phyloP scores from a whole-genome alignment of 2,113 vertebrate species.

The Sylvia atricapilla region DNA sequence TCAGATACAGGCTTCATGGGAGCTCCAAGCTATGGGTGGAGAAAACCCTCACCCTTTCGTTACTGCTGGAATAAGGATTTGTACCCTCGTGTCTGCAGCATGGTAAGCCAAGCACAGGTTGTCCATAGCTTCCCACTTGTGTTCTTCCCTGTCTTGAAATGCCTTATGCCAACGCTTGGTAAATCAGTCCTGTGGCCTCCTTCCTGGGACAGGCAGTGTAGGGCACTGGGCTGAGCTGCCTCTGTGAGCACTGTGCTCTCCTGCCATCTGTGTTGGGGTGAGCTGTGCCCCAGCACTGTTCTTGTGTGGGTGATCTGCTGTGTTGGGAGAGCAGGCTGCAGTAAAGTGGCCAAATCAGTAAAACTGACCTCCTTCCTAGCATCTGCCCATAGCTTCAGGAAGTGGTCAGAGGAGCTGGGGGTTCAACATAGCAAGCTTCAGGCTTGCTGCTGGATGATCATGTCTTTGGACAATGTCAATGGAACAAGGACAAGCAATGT shows the following conservation, averaged over 20 bases:
- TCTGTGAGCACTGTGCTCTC: neutral
- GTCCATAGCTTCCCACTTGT: neutral
- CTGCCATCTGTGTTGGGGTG: neutral
- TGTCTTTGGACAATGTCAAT: neutral
- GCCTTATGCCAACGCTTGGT: neutral
- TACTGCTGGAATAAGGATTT: neutral
- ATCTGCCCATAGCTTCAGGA: neutral
- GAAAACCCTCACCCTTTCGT: neutral
- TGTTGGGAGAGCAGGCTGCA: neutral
- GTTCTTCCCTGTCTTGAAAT: neutral
- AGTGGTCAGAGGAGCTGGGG: neutral
- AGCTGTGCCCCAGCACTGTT: neutral
- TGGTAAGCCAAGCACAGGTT: neutral
- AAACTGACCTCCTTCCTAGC: neutral
- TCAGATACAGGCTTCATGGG: neutral
- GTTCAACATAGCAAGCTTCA: neutral
- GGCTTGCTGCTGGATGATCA: neutral
- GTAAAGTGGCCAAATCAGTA: neutral
- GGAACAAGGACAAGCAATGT: neutral
- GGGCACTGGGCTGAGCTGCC: neutral
- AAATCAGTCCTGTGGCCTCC: neutral
- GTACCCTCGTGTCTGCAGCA: fast-evolving
- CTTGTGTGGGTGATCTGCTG: neutral
- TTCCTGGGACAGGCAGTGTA: neutral
- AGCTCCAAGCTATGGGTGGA: neutral